phyloP scores from a whole-genome alignment of 2,797 vertebrate genomes.

The Enteromius argenteus region DNA sequence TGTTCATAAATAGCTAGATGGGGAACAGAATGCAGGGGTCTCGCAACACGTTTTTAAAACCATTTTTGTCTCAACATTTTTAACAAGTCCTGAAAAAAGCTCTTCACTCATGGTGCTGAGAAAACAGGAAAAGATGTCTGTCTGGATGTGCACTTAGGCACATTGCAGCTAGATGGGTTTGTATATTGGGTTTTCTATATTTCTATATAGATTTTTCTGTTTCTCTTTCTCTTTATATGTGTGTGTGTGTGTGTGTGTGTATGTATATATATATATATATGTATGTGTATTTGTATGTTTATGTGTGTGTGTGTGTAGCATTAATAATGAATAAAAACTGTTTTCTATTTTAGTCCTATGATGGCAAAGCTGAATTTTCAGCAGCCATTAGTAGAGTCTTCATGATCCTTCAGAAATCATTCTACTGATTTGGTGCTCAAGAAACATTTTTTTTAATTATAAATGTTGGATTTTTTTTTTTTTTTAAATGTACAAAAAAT shows the following conservation, averaged over 20 bases:
- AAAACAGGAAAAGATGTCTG: background rate
- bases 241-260: no score
- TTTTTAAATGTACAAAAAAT: background rate
- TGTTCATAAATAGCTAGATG: background rate
- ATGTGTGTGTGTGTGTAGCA: no score
- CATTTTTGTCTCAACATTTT: background rate
- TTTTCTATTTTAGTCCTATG: no score
- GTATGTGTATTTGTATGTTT: no score
- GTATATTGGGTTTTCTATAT: background rate
- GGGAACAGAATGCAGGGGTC: background rate
- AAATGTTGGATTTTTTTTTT: background rate
- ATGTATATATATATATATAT: no score
- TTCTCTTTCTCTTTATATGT: no score
- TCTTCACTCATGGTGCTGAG: background rate
- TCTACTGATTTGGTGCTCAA: background rate
- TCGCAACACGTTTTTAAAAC: background rate
- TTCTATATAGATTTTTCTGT: background rate
- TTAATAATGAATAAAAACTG: background rate
- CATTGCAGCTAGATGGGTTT: background rate
- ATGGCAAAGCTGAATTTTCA: no score
- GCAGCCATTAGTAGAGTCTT: no score
- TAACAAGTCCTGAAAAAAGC: background rate
- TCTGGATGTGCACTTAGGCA: background rate
- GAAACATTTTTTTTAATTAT: background rate
- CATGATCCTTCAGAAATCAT: background rate